Evolutionary conservation across 2,113 vertebrate genomes (phyloP).

Genomic region (Mobula hypostoma): DNA sequence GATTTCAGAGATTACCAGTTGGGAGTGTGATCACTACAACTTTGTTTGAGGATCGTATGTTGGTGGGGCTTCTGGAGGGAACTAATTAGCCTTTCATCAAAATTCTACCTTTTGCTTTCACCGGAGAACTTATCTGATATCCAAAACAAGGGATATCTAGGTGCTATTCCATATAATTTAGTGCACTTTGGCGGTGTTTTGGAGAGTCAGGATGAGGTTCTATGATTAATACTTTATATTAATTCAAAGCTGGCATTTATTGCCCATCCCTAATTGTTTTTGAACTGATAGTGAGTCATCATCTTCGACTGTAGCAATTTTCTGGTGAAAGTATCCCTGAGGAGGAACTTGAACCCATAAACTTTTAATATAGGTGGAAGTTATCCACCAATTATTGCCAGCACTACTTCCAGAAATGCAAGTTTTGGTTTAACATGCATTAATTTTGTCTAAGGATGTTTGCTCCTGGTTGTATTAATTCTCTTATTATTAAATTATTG

Average conservation of each 20-base stretch:
- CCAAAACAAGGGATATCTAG: too few relatives aligned
- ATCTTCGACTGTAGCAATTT: too few relatives aligned
- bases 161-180: too few relatives aligned
- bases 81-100: neutral
- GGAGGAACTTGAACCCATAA: too few relatives aligned
- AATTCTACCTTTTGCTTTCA: neutral
- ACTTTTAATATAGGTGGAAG: neutral
- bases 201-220: too few relatives aligned
- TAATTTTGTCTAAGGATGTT: neutral
- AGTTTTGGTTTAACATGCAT: neutral
- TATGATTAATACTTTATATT: too few relatives aligned
- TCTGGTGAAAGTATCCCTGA: too few relatives aligned
- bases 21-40: neutral
- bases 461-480: neutral
- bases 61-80: neutral
- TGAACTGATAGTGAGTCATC: too few relatives aligned
- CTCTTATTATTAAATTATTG: neutral
- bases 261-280: too few relatives aligned
- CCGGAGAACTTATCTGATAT: too few relatives aligned
- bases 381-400: neutral
- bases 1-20: neutral
- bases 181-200: too few relatives aligned
- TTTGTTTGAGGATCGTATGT: neutral
- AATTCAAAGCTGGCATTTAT: too few relatives aligned
- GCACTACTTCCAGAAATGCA: neutral